Evolutionary conservation across 2,888 invertebrate genomes (phyloP), one percentile per base, ranked within the genome.

Genomic region (Hypercompe scribonia): DNA sequence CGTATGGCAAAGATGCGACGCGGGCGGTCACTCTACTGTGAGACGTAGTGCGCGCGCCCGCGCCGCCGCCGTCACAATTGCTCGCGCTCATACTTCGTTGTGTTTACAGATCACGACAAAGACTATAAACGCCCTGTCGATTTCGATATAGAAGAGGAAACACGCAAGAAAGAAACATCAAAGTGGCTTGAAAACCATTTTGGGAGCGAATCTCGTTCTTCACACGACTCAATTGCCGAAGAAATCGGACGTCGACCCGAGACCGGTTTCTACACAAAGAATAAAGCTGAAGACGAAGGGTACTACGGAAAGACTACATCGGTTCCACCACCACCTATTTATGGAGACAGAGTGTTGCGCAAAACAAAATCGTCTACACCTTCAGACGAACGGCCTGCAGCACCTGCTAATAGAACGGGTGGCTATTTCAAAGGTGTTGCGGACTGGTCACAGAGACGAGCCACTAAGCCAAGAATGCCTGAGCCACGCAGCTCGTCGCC

Each of bases 101-200:
- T 96, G 96, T 77, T 97, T 97, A 83, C 96, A 98, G 95, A 95
- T 77, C 95, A 90, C 90, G 92, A 94, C 83, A 98, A 98, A 91
- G 98, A 98, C 92, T 95, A 98, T 86, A 97, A 97, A 89, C 97
- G 97, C 72, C 98, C 98, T 0, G 93, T 98, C 78, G 98, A 98
- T 92, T 97, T 98, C 86, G 98, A 98, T 89, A 97, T 98, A 87
- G 98, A 98, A 90, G 98, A 98, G 91, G 98, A 98, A 91, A 98
- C 98, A 11, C 96, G 98, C 76, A 98, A 98, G 92, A 97, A 97
- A 81, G 98, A 98, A 94, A 98, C 98, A 0, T 98, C 98, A 79
- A 98, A 98, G 93, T 98, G 98, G 98, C 96, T 98, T 71, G 98
- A 98, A 88, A 97, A 98, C 87, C 98, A 99, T 91, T 98, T 99